Base-by-base conservation (phyloP, 1,140 invertebrate species). In the Proales similis region DNA sequence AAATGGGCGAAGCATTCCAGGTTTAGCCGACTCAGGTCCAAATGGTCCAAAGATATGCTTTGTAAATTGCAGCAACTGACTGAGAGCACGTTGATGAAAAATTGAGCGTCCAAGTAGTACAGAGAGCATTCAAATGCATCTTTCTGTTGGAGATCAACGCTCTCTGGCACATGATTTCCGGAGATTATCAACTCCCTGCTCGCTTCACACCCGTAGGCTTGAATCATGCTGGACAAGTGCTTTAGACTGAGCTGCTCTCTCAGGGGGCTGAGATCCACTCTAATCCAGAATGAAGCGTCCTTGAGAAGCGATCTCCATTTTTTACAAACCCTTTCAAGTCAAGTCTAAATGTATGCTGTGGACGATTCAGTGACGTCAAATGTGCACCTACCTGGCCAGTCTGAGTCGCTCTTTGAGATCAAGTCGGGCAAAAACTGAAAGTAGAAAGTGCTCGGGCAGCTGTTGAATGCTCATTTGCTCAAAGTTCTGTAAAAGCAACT, bases 361-460 rank as follows among this genome's bases (percentile, higher is more conserved):
- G 3, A 17, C 4, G 22, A 42, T 17, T 4, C 17, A 4, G 4
- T 42, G 4, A 42, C 11, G 17, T 42, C 3, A 4, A 42, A 42
- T 3, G 11, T 3, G 39, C 22, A 4, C 39, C 30, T 57, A 57
- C 51, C 30, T 57, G 3, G 51, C 11, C 39, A 57, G 12, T n/a
- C 45, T 38, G 11, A 57, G 36, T 4, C 33, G 36, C 2, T 43
- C 20, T 17, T 42, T 57, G 19, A 57, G 27, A 11, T 24, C 17
- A 42, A 57, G 45, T 4, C 39, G 30, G 3, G 29, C 19, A 17
- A 57, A 57, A 5, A 57, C 51, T 42, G 51, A 57, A 20, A 57
- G 39, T 42, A 57, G 29, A 57, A 57, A 57, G 30, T 42, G 39
- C 11, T 57, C 51, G 3, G 51, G 51, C 27, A 57, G 36, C 39